Base-by-base conservation (phyloP, 2,113 vertebrate species). In the Todiramphus chloris region DNA sequence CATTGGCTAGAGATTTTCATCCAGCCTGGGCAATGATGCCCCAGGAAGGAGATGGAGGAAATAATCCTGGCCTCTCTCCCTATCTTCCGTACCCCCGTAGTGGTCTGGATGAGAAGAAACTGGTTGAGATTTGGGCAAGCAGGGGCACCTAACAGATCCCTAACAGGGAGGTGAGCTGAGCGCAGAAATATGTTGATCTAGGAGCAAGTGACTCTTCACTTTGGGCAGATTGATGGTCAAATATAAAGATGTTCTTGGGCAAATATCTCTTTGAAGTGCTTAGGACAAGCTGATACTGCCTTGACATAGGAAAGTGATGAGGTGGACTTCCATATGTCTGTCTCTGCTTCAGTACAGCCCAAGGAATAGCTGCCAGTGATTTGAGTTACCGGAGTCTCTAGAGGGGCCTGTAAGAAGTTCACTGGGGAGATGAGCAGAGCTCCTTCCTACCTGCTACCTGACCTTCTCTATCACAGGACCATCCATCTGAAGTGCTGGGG, bases 71-170 rank as follows among this genome's bases (percentile, higher is more conserved):
- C 9, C 24, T 6, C 8, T 41, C 25, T 66, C 13, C 68, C 16
- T 68, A 1, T 77, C 35, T 89, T 92, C 28, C 4, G 4, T 66
- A 27, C 37, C 16, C 5, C 4, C 23, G 12, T 1, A 51, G 20
- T 21, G 35, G 7, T 30, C 35, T 35, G 35, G 25, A 48, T 23
- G 72, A 83, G 39, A 88, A 90, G 69, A 83, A 73, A 56, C 0
- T 2, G 13, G 10, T 18, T 48, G 43, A 48, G 19, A 86, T 68
- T 58, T 10, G 2, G 0, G 3, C 4, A 6, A 48, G 35, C 8
- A 16, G 9, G 10, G 7, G 8, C 20, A 62, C 6, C 11, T 48
- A 43, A 30, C 23, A 69, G 20, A 7, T 62, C 19, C 64, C 13
- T 39, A 31, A 50, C 1, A 50, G 24, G 12, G 51, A 85, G 7